phyloP scores from a whole-genome alignment of 2,113 vertebrate genomes.

The Potamarius usumacintae region DNA sequence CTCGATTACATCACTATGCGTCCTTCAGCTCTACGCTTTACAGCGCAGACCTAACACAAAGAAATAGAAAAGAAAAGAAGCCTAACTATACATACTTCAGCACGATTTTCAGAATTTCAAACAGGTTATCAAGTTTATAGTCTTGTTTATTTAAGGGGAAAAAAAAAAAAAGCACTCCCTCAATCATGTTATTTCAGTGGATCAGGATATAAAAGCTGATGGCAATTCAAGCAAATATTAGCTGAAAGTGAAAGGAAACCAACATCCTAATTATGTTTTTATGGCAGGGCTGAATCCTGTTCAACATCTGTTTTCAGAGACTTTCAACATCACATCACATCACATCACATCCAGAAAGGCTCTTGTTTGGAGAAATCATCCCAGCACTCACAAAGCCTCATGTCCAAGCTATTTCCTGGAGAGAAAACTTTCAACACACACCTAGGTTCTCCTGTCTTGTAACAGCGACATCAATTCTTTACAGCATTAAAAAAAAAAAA shows the following conservation, averaged over 20 bases:
- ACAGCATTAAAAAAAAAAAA: constrained; percentile 7
- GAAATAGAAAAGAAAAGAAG: background rate
- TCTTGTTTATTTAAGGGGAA: background rate
- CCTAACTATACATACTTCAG: background rate
- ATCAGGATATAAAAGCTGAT: background rate
- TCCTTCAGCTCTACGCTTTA: background rate
- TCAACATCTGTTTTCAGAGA: constrained; percentile 38
- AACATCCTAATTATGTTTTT: constrained; percentile 12
- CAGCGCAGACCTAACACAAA: background rate
- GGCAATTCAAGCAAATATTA: constrained; percentile 13
- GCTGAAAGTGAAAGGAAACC: background rate
- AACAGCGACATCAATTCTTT: constrained; percentile 23
- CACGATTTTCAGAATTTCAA: background rate
- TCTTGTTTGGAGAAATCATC: constrained; percentile 1
- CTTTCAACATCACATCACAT: background rate
- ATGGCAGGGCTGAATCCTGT: background rate
- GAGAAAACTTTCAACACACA: constrained; percentile 34
- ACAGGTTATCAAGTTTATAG: background rate
- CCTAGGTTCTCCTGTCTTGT: background rate
- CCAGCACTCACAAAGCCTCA: constrained; percentile 2
- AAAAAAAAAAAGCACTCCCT: background rate
- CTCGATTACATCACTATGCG: background rate
- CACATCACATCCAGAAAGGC: constrained; percentile 17
- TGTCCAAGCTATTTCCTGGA: background rate
- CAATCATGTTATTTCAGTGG: background rate